These are phyloP conservation scores for Sphenopsis melanotis DNA, from an alignment of 2,797 vertebrate genomes.

Conservation along the genomic window DNA sequence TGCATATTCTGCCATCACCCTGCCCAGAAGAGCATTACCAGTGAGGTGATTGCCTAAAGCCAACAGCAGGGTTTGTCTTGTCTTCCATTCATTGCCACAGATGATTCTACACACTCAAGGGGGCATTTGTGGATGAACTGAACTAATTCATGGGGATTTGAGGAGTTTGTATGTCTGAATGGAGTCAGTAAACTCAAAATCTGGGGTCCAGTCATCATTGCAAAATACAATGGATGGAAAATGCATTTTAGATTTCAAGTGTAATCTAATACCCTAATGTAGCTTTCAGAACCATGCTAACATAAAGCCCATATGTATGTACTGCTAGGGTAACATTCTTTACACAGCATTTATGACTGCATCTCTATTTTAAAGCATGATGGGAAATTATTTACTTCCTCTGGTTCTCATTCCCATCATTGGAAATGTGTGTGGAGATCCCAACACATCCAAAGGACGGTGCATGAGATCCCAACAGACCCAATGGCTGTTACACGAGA, in stretches of 20 bases:
- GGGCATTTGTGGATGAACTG: background rate
- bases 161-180: background rate
- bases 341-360: background rate
- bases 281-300: background rate
- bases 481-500: accelerated
- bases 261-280: background rate
- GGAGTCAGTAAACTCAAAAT: background rate
- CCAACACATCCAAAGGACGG: accelerated
- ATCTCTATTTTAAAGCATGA: background rate
- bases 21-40: background rate
- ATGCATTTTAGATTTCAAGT: background rate
- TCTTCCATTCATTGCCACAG: background rate
- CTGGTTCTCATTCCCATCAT: background rate
- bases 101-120: background rate
- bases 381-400: background rate
- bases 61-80: background rate
- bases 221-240: background rate
- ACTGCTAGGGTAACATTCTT: background rate
- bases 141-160: background rate
- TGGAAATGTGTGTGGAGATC: background rate
- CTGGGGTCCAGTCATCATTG: background rate
- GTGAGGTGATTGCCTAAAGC: background rate
- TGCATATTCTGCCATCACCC: background rate
- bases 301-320: background rate
- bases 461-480: background rate